These are phyloP conservation scores for Drosophila sucinea DNA, from an alignment of 1,140 invertebrate species.

Conservation along the genomic window DNA sequence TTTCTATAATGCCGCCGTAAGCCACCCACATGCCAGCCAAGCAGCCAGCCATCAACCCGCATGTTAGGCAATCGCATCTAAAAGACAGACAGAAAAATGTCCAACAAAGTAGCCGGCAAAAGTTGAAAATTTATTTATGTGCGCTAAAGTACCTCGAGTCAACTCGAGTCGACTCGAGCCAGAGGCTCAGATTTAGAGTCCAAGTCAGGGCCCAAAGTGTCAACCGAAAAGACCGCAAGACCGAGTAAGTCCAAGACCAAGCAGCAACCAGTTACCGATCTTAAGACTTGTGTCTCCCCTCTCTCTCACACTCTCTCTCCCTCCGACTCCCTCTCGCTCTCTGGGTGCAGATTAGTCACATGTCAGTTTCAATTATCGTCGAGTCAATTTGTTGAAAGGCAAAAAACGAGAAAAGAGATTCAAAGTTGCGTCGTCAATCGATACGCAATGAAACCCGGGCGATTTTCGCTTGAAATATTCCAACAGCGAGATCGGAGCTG, in stretches of 20 bases:
- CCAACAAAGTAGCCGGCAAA: constrained; percentile 44
- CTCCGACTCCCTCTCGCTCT: not conserved
- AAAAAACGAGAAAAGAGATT: constrained; percentile 27
- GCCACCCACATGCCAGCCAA: constrained; percentile 9
- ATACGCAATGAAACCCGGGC: constrained; percentile 32
- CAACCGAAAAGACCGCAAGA: constrained; percentile 66
- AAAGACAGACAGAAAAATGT: constrained; percentile 71
- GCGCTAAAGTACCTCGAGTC: constrained; percentile 21
- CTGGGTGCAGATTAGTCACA: constrained; percentile 32
- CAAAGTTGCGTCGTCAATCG: constrained; percentile 22
- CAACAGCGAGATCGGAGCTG: constrained; percentile 53
- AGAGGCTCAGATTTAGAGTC: not conserved
- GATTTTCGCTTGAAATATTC: constrained; percentile 67
- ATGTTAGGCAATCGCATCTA: constrained; percentile 20
- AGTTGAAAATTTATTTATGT: constrained; percentile 50
- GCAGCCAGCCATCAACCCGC: constrained; percentile 11
- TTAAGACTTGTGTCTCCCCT: constrained; percentile 5
- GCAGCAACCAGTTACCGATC: constrained; percentile 33
- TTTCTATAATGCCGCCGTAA: constrained; percentile 10
- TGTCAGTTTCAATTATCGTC: constrained; percentile 83
- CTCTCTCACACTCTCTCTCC: not conserved
- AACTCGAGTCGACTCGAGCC: not conserved
- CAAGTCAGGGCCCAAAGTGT: constrained; percentile 33
- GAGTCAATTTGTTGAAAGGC: constrained; percentile 72
- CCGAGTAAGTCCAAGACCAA: constrained; percentile 58